Conservation (phyloP, 2,113 vertebrate genomes). For the Mormyrus iriodes region DNA sequence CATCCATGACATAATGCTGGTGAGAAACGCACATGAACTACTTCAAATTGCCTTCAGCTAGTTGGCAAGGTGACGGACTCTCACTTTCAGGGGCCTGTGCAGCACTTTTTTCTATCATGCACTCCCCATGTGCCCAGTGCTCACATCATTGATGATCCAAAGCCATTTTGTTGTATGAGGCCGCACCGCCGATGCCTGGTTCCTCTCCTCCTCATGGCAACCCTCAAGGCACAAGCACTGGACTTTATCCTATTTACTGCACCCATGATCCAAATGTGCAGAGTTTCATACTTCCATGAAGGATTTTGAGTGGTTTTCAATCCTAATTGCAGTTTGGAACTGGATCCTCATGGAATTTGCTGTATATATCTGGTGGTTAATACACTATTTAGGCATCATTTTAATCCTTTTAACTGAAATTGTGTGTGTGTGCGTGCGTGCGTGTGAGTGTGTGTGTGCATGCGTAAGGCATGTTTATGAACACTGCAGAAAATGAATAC, state of each 20-base stretch:
- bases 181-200: not conserved
- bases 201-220: not conserved
- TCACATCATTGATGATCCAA: not conserved
- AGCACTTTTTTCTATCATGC: not conserved
- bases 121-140: not conserved
- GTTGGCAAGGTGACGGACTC: not conserved
- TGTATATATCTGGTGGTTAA: constrained; percentile 17
- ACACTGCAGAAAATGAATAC: not conserved
- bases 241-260: not conserved
- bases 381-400: constrained; percentile 31
- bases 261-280: not conserved
- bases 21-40: not conserved
- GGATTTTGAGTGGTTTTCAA: constrained; percentile 8
- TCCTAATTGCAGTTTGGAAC: not conserved
- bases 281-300: not conserved
- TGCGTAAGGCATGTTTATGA: not conserved
- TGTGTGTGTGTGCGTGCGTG: not conserved
- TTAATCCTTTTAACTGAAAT: constrained; percentile 30
- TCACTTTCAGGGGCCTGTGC: not conserved
- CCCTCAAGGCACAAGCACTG: not conserved
- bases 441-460: not conserved
- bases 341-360: constrained; percentile 12
- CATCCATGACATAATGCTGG: not conserved
- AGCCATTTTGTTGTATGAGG: not conserved
- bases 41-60: not conserved